Conservation (phyloP, 2,113 vertebrate genomes). For the Cephalopterus ornatus region DNA sequence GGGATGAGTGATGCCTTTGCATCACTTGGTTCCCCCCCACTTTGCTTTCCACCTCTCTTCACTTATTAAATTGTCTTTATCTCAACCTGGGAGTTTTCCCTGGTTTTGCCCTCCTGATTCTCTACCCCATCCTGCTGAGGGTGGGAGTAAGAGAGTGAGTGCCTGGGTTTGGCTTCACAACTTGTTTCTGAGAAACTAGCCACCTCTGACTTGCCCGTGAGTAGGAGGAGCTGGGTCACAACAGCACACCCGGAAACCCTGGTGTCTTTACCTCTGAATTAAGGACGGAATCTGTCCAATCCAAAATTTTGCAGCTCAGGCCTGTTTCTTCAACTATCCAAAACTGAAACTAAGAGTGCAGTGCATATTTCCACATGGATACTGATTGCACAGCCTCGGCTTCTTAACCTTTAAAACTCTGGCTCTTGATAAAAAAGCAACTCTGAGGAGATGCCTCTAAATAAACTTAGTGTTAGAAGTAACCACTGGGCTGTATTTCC, state of each 20-base stretch:
- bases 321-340: background rate
- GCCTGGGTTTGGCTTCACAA: background rate
- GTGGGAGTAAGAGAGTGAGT: background rate
- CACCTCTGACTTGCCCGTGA: background rate
- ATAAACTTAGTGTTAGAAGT: background rate
- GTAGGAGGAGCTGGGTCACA: background rate
- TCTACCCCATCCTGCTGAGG: background rate
- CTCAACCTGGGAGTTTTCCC: background rate
- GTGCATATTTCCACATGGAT: background rate
- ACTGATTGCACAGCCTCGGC: background rate
- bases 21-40: background rate
- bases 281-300: background rate
- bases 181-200: background rate
- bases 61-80: background rate
- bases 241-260: background rate
- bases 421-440: background rate
- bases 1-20: background rate
- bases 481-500: background rate
- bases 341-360: background rate
- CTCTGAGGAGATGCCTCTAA: background rate
- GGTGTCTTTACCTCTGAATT: background rate
- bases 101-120: background rate
- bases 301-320: background rate
- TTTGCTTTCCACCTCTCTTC: background rate
- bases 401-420: background rate